Conservation (phyloP, 2,797 vertebrate species). For the Sternotherus odoratus region DNA sequence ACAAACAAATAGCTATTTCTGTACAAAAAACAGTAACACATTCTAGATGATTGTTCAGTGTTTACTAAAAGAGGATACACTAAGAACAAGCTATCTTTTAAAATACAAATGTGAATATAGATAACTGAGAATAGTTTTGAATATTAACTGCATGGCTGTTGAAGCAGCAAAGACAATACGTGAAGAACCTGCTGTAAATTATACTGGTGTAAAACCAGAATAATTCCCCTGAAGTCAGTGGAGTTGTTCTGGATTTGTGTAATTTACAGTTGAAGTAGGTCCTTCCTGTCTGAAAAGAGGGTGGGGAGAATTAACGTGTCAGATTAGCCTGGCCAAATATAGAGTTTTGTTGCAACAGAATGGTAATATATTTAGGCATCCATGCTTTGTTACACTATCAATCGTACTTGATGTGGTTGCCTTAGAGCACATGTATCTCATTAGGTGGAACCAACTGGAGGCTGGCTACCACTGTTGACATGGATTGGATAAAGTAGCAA, state of each 20-base stretch:
- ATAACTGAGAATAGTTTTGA: background rate
- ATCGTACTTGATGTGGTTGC: background rate
- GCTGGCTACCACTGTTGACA: background rate
- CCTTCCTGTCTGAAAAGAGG: background rate
- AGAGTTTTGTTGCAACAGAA: background rate
- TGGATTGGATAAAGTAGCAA: conserved; percentile 34
- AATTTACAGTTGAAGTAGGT: background rate
- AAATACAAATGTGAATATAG: background rate
- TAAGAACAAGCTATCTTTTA: background rate
- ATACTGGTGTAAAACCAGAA: background rate
- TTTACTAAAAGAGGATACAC: background rate
- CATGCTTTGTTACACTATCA: conserved; percentile 11
- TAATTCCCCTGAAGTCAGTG: background rate
- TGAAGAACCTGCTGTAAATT: background rate
- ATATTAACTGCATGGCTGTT: background rate
- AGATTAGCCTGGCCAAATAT: conserved; percentile 1
- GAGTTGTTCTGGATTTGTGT: background rate
- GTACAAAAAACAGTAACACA: background rate
- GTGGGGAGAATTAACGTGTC: background rate
- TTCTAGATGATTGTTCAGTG: background rate
- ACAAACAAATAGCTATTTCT: background rate
- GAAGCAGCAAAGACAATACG: background rate
- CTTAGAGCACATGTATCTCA: conserved; percentile 21
- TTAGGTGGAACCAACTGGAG: conserved; percentile 36
- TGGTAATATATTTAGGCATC: background rate